Evolutionary conservation across 2,888 invertebrate species (phyloP), one percentile per base, ranked within the genome.

Genomic region (Tachina grossa): DNA sequence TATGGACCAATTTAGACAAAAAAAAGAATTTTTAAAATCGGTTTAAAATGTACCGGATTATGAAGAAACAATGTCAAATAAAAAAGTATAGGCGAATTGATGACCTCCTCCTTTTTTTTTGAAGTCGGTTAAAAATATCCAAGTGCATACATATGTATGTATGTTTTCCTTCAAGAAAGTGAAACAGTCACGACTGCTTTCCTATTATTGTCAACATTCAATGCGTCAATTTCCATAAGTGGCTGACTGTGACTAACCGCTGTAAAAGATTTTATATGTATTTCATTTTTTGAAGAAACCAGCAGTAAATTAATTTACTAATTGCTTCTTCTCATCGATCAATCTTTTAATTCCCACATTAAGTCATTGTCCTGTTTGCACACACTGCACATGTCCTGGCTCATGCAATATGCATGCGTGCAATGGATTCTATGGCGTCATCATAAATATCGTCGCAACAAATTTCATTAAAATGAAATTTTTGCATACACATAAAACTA

Each of bases 291-390:
- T 16, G 1, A 51, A 83, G 53, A 75, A 66, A 31, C 6, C 31
- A 49, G 13, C 16, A 39, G 9, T 59, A 66, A 83, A 71, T 85
- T 85, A 79, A 83, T 85, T 82, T 79, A 79, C 83, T 85, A 85
- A 83, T 83, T 85, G 75, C 83, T 83, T 75, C 79, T 66, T 61
- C 79, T 76, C 76, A 83, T 85, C 79, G 76, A 83, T 85, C 79
- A 83, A 51, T 19, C 80, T 71, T 75, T 79, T 80, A 72, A 72
- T 68, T 59, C 72, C 61, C 39, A 10, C 74, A 79, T 83, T 83
- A 83, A 85, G 71, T 79, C 69, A 76, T 71, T 79, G 66, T 83
- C 71, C 85, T 79, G 19, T 47, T 53, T 4, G 39, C 61, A 81
- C 39, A n/a, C 10, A 47, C 14, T 16, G 22, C 59, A 69, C 19